Percentiles rank a stretch among this genome's conserved stretches.
Conservation (phyloP, 2,888 invertebrate genomes). For the Phytoseiulus persimilis region DNA sequence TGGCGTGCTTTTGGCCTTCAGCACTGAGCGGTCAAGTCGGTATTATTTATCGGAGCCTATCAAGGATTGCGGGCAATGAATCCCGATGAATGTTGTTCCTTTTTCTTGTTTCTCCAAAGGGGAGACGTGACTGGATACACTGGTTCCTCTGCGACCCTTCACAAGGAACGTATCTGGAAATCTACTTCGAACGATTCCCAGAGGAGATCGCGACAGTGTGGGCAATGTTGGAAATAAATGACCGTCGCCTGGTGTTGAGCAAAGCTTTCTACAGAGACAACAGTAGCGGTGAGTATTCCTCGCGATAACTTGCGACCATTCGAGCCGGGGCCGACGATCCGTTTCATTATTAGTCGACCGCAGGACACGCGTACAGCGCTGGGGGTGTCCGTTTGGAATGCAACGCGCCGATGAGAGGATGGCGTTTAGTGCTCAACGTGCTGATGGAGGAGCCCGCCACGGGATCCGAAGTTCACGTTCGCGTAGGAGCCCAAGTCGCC, state of each 20-base stretch:
- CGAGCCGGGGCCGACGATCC: too few relatives aligned
- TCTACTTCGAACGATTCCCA: background rate
- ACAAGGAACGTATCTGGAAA: background rate
- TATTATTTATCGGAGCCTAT: too few relatives aligned
- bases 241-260: background rate
- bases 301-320: too few relatives aligned
- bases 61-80: background rate
- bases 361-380: conserved; percentile 6
- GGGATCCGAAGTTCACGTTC: background rate
- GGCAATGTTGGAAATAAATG: background rate
- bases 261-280: background rate
- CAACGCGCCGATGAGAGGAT: conserved; percentile 1
- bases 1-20: too few relatives aligned
- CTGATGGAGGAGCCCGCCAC: background rate
- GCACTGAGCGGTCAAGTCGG: too few relatives aligned
- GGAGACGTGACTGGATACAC: background rate
- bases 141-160: background rate
- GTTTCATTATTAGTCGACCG: background rate
- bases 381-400: conserved; percentile 11
- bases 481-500: background rate
- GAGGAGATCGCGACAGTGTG: background rate
- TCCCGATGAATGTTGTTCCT: background rate
- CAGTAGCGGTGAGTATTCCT: background rate
- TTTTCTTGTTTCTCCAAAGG: background rate
- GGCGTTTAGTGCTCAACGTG: background rate